Base-by-base conservation (phyloP, 2,797 vertebrate species). In the Manis javanica region DNA sequence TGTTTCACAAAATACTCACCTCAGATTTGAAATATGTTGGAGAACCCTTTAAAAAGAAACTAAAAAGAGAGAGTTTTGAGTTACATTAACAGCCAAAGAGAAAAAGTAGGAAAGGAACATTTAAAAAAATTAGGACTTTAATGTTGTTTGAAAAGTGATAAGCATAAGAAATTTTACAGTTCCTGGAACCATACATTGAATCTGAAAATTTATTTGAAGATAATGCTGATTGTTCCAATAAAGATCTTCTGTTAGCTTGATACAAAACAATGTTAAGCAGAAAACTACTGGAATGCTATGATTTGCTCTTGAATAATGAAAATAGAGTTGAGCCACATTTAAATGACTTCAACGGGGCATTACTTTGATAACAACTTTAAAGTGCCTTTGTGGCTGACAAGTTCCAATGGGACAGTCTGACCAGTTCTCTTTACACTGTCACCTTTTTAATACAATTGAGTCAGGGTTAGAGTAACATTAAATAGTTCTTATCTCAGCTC, bases 201-300 rank as follows among this genome's bases (percentile, higher is more conserved):
- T 95, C 87, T 90, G 95, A 42, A 42, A 42, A 97, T 97, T 74
- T 42, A 42, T 42, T 42, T 42, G 42, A 42, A 42, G 1, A 96
- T 96, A 84, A 90, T 96, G 69, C 79, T 96, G 64, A 92, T 79
- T 97, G 96, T 96, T 97, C 57, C 55, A 97, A 88, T 98, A 64
- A 97, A 96, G 84, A 77, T 93, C 77, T 97, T 98, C 86, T 96
- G 66, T 97, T 98, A 98, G 94, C 42, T 55, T 96, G 49, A 74
- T 79, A 72, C 68, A 96, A 93, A 97, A 97, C 4, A 93, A n/a
- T 71, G 97, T 97, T 92, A 98, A 96, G 83, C 69, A 97, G 77
- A 97, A 96, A 89, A 66, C 37, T 81, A 72, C 93, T 85, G 57
- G 14, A 85, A 75, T 86, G 15, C 34, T 96, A 66, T 92, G 85